These are phyloP conservation scores for Leptogaster cylindrica DNA, from an alignment of 2,888 invertebrate genomes.

Conservation along the genomic window DNA sequence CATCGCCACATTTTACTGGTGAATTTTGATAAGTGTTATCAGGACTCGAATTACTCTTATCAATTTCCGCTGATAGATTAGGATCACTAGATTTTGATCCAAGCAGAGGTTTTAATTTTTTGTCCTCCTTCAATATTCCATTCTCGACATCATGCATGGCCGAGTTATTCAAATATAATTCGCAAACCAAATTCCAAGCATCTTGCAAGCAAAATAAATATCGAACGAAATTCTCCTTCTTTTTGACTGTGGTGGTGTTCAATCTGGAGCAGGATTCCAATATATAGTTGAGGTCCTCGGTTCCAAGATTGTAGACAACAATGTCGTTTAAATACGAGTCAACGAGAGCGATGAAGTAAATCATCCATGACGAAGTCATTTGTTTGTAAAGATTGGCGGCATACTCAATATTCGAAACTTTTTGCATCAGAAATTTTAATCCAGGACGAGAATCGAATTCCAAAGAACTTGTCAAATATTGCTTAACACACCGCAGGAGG, in stretches of 20 bases:
- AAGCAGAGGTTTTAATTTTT: conserved; percentile 38
- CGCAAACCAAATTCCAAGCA: conserved; percentile 69
- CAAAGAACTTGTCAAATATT: conserved; percentile 80
- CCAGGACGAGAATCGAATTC: conserved; percentile 92
- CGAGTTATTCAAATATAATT: conserved; percentile 64
- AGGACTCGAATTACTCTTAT: conserved; percentile 44
- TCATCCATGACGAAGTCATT: conserved; percentile 90
- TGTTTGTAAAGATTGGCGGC: conserved; percentile 92
- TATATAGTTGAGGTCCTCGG: conserved; percentile 69
- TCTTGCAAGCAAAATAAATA: conserved; percentile 69
- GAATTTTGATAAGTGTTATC: conserved; percentile 50
- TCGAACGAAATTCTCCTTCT: conserved; percentile 67
- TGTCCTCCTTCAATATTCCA: conserved; percentile 52
- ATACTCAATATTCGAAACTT: conserved; percentile 84
- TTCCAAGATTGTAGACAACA: conserved; percentile 68
- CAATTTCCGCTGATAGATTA: conserved; percentile 40
- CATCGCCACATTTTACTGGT: conserved; percentile 55
- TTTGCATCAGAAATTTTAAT: conserved; percentile 91
- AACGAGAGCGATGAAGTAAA: conserved; percentile 84
- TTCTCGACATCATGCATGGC: conserved; percentile 59
- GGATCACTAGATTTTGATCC: conserved; percentile 45
- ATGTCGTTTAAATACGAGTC: conserved; percentile 82
- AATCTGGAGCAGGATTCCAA: conserved; percentile 67
- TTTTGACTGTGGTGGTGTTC: conserved; percentile 63
- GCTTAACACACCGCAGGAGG: conserved; percentile 78